phyloP scores from a whole-genome alignment of 2,888 invertebrate genomes.

The Lasioglossum lativentre region DNA sequence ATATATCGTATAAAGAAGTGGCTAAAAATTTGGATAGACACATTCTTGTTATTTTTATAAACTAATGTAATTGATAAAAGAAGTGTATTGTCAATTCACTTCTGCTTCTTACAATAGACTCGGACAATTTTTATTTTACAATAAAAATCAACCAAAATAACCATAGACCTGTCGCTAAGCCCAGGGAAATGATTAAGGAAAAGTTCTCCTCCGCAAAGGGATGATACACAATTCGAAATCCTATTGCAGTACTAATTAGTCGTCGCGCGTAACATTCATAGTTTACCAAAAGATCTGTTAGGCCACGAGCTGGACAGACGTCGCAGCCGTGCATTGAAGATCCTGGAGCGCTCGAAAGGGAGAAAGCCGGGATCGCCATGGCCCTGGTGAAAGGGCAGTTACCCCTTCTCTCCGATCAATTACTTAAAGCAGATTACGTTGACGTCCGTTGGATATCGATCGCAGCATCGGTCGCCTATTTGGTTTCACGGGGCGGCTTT shows the following conservation, averaged over 20 bases:
- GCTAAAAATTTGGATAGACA: too few species aligned
- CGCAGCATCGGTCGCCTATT: constrained; percentile 7
- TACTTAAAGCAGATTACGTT: constrained; percentile 46
- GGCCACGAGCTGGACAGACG: neutral
- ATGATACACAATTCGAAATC: neutral
- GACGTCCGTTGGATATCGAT: constrained; percentile 20
- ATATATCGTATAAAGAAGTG: too few species aligned
- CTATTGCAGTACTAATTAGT: neutral
- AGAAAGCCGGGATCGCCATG: constrained; percentile 11
- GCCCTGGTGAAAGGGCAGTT: constrained; percentile 32
- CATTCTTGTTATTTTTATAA: neutral
- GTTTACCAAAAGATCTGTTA: neutral
- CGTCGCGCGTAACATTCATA: neutral
- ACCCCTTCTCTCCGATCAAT: constrained; percentile 25
- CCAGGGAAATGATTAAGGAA: neutral
- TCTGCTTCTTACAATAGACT: too few species aligned
- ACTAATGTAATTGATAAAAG: too few species aligned
- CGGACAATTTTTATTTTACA: neutral
- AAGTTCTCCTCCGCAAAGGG: neutral
- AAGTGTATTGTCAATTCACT: too few species aligned
- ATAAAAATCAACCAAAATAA: too few species aligned
- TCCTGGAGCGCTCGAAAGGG: neutral
- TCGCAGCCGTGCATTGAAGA: neutral
- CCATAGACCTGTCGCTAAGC: neutral
- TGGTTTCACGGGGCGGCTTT: neutral